These are phyloP conservation scores for Pyralis farinalis DNA, from an alignment of 2,888 invertebrate genomes.

Conservation along the genomic window DNA sequence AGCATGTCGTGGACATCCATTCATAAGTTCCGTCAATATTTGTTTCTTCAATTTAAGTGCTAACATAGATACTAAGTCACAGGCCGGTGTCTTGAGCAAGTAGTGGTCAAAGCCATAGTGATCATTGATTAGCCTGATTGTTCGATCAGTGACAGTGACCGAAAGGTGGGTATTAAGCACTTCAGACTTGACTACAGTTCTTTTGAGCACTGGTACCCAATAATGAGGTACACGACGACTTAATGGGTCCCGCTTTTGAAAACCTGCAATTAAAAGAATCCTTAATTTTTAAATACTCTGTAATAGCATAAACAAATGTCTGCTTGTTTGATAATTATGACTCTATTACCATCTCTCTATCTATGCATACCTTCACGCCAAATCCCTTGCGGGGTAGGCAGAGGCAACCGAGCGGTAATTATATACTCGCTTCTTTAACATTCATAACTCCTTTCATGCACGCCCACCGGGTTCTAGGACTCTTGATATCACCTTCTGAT, in stretches of 20 bases:
- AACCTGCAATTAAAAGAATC: conserved; percentile 82
- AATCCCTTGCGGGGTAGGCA: too few species aligned
- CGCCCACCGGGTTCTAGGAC: too few species aligned
- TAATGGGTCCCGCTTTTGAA: conserved; percentile 82
- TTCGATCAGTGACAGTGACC: conserved; percentile 91
- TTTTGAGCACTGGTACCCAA: conserved; percentile 92
- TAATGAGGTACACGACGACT: conserved; percentile 88
- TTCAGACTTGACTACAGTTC: conserved; percentile 93
- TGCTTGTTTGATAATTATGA: too few species aligned
- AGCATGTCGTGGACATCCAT: conserved; percentile 84
- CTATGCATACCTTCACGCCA: too few species aligned
- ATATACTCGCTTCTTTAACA: too few species aligned
- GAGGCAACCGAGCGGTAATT: too few species aligned
- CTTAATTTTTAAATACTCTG: too few species aligned
- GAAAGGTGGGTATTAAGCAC: conserved; percentile 92
- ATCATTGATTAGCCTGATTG: conserved; percentile 92
- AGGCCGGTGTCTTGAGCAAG: conserved; percentile 94
- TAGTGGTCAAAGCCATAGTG: conserved; percentile 97
- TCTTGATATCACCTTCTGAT: too few species aligned
- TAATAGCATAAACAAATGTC: too few species aligned
- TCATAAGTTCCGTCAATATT: conserved; percentile 87
- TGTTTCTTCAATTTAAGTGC: conserved; percentile 92
- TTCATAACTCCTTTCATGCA: too few species aligned
- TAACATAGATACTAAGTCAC: conserved; percentile 92
- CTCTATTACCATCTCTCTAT: too few species aligned